Percentiles rank a stretch among this genome's conserved stretches.
Evolutionary conservation across 2,113 vertebrate species (phyloP).

Genomic region (Mirounga angustirostris): DNA sequence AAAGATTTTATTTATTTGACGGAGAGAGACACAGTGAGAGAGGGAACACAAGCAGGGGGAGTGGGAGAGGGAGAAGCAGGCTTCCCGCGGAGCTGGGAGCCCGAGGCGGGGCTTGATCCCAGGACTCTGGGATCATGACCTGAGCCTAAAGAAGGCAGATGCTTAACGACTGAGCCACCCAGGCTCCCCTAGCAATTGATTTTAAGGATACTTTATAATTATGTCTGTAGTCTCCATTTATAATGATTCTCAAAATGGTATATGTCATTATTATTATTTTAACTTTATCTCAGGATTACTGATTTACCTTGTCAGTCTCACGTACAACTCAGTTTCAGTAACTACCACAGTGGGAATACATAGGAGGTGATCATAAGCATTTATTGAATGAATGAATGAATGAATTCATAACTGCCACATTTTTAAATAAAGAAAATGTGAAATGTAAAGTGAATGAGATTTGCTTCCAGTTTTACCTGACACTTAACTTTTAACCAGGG

Average conservation of each 20-base stretch:
- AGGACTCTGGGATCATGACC: no score
- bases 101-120: no score
- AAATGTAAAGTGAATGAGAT: conserved; percentile 44
- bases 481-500: conserved; percentile 7
- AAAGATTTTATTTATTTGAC: no score
- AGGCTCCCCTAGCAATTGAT: background rate
- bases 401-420: background rate
- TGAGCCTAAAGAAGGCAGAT: no score
- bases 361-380: background rate
- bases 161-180: no score
- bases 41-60: no score
- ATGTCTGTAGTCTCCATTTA: conserved; percentile 16
- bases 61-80: no score
- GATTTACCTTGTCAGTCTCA: background rate
- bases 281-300: background rate
- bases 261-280: conserved; percentile 34
- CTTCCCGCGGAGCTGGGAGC: no score
- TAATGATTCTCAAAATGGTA: conserved; percentile 7
- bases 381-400: background rate
- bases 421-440: conserved; percentile 51
- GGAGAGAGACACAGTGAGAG: no score
- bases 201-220: conserved; percentile 35
- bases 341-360: background rate
- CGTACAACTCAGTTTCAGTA: background rate
- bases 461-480: background rate